Evolutionary conservation across 2,797 vertebrate genomes (phyloP).

Genomic region (Urocyon cinereoargenteus): DNA sequence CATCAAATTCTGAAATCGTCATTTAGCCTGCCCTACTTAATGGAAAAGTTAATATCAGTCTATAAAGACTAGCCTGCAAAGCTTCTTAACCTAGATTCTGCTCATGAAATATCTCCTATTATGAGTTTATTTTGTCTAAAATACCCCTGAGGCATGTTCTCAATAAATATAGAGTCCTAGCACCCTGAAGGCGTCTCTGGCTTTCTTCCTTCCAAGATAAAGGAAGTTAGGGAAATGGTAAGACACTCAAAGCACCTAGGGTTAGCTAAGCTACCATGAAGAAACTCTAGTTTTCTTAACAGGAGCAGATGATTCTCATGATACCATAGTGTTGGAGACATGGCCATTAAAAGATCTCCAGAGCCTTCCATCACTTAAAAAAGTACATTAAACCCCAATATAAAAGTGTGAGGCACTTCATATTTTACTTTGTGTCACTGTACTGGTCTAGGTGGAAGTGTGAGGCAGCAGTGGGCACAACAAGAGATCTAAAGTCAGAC

Average conservation of each 20-base stretch:
- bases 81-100: conserved; percentile 71
- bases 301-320: background rate
- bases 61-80: conserved; percentile 77
- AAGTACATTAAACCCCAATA: background rate
- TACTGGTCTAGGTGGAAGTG: background rate
- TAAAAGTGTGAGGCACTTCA: background rate
- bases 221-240: background rate
- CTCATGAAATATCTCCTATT: conserved; percentile 22
- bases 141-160: background rate
- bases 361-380: background rate
- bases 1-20: conserved; percentile 82
- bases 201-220: conserved; percentile 55
- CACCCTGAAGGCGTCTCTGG: background rate
- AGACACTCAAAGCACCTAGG: background rate
- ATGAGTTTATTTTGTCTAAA: conserved; percentile 66
- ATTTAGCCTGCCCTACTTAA: conserved; percentile 82
- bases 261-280: background rate
- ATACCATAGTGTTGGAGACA: background rate
- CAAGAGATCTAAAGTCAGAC: background rate
- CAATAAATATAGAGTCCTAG: conserved; percentile 46
- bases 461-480: background rate
- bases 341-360: background rate
- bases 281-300: background rate
- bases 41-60: conserved; percentile 83
- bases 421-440: background rate